Evolutionary conservation across 2,797 vertebrate species (phyloP).

Genomic region (Falco naumanni): DNA sequence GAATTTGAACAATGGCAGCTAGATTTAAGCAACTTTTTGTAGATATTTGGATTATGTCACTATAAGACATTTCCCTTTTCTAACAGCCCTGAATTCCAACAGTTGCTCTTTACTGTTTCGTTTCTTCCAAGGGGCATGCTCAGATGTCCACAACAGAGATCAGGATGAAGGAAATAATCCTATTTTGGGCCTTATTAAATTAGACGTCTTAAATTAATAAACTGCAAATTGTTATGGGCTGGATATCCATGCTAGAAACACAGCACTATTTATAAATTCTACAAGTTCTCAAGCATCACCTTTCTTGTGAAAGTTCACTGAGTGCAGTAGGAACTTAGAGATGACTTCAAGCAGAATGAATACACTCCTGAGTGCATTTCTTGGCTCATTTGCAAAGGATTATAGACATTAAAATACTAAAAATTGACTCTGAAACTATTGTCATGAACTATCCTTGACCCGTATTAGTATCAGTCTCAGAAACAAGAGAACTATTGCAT

Average conservation of each 20-base stretch:
- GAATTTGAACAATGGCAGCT: background rate
- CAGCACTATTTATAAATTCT: background rate
- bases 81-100: background rate
- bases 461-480: background rate
- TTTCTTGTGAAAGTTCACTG: background rate
- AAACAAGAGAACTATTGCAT: background rate
- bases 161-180: background rate
- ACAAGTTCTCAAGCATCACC: background rate
- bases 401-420: conserved; percentile 17
- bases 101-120: background rate
- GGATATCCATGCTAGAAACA: background rate
- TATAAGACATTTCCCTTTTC: background rate
- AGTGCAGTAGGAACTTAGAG: background rate
- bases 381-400: background rate
- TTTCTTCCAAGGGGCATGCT: background rate
- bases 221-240: background rate
- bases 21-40: background rate
- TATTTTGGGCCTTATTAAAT: background rate
- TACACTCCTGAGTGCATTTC: background rate
- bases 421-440: background rate
- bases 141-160: background rate
- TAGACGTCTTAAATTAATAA: background rate
- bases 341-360: conserved; percentile 13
- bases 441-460: background rate
- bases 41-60: background rate